Conservation (phyloP, 37 sponge, comb jelly and placozoan species). For the Aplysina aerophoba region DNA sequence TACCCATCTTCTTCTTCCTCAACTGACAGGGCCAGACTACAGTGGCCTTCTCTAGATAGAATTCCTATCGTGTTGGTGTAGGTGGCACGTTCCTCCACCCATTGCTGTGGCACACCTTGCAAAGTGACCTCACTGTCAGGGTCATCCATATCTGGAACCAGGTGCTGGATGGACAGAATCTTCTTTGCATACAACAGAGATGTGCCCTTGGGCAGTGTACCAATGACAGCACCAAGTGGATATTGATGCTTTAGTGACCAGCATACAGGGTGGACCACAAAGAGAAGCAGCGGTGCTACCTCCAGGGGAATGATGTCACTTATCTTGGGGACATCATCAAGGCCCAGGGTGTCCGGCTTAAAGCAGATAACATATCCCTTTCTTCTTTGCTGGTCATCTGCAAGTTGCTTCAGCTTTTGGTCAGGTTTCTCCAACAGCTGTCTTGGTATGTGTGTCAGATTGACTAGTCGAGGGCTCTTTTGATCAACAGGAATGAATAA, state of each 20-base stretch:
- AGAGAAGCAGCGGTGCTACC: constrained; percentile 48
- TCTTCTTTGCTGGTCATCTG: neutral
- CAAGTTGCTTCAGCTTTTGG: neutral
- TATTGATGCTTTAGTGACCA: constrained; percentile 48
- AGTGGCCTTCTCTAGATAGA: neutral
- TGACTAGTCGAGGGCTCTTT: constrained; percentile 50
- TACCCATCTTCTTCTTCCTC: neutral
- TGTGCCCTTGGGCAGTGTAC: constrained; percentile 40
- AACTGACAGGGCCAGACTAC: neutral
- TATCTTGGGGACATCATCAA: constrained; percentile 54
- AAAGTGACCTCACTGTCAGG: neutral
- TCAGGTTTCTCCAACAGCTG: neutral
- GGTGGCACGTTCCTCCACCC: neutral
- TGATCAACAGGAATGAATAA: constrained; percentile 63
- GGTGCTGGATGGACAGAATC: constrained; percentile 19
- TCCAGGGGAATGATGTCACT: constrained; percentile 49
- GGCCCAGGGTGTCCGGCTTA: constrained; percentile 9
- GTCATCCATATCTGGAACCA: neutral
- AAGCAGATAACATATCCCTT: constrained; percentile 52
- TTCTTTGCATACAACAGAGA: constrained; percentile 41
- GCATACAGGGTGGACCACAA: constrained; percentile 48
- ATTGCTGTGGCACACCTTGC: neutral
- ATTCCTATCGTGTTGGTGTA: neutral
- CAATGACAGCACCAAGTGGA: constrained; percentile 63
- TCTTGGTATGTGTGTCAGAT: constrained; percentile 63